Percentiles rank a stretch among this genome's conserved stretches.
Evolutionary conservation across 2,113 vertebrate species (phyloP).

Genomic region (Otus sunia): DNA sequence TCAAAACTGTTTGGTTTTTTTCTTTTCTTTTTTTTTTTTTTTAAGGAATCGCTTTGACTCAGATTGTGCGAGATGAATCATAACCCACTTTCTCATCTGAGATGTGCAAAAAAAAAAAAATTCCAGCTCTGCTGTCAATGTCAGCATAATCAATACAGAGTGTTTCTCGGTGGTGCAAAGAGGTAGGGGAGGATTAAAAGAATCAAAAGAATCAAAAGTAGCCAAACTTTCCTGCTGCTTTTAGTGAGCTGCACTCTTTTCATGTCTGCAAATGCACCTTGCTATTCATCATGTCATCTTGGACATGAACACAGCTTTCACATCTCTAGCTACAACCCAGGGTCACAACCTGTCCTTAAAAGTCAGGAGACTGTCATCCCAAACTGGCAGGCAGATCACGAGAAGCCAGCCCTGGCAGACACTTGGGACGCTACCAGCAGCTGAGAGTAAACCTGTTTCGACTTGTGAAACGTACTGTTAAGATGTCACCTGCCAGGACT

Average conservation of each 20-base stretch:
- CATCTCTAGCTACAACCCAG: not conserved
- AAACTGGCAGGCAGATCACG: not conserved
- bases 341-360: not conserved
- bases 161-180: slow-evolving; percentile 45
- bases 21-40: slow-evolving; percentile 9
- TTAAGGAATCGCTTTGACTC: slow-evolving; percentile 75
- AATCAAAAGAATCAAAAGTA: slow-evolving; percentile 42
- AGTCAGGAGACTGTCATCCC: slow-evolving; percentile 1
- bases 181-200: slow-evolving; percentile 30
- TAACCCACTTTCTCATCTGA: slow-evolving; percentile 76
- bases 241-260: not conserved
- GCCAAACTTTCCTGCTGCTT: slow-evolving; percentile 41
- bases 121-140: slow-evolving; percentile 46
- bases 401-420: not conserved
- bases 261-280: not conserved
- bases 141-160: slow-evolving; percentile 71
- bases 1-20: slow-evolving; percentile 50
- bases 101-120: slow-evolving; percentile 40
- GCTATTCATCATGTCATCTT: not conserved
- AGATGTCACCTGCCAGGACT: not conserved
- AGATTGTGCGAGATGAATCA: slow-evolving; percentile 76
- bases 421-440: not conserved
- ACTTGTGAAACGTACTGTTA: not conserved
- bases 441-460: not conserved
- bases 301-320: not conserved